Evolutionary conservation across 1,140 invertebrate species (phyloP).

Genomic region (Pseudoatta argentina): DNA sequence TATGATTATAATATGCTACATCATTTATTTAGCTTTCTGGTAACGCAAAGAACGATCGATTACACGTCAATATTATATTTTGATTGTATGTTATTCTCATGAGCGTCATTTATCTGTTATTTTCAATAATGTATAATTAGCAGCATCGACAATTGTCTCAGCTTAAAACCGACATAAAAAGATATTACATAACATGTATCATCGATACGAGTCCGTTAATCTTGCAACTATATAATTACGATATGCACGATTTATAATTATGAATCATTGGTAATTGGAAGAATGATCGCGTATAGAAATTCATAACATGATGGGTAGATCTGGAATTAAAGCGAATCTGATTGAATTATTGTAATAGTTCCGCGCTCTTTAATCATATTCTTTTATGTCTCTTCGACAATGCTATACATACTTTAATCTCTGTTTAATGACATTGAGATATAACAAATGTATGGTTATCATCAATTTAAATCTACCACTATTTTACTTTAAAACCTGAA

Average conservation of each 20-base stretch:
- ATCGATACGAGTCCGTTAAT: slow-evolving; percentile 25
- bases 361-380: not conserved
- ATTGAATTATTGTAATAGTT: not conserved
- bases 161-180: not conserved
- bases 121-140: slow-evolving; percentile 24
- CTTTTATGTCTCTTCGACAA: not conserved
- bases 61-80: slow-evolving; percentile 4
- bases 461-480: not conserved
- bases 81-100: not conserved
- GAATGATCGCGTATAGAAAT: slow-evolving; percentile 25
- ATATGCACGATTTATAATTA: slow-evolving; percentile 14
- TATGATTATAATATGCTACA: not conserved
- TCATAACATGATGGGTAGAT: not conserved
- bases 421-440: slow-evolving; percentile 8
- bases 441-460: not conserved
- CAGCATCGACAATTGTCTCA: not conserved
- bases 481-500: not conserved
- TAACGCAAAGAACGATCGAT: not conserved
- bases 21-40: not conserved
- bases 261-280: not conserved
- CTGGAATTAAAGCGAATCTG: not conserved
- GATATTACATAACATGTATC: not conserved
- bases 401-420: not conserved
- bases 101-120: not conserved
- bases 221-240: slow-evolving; percentile 21